Conservation (phyloP, 2,888 invertebrate species). For the Melanargia galathea region DNA sequence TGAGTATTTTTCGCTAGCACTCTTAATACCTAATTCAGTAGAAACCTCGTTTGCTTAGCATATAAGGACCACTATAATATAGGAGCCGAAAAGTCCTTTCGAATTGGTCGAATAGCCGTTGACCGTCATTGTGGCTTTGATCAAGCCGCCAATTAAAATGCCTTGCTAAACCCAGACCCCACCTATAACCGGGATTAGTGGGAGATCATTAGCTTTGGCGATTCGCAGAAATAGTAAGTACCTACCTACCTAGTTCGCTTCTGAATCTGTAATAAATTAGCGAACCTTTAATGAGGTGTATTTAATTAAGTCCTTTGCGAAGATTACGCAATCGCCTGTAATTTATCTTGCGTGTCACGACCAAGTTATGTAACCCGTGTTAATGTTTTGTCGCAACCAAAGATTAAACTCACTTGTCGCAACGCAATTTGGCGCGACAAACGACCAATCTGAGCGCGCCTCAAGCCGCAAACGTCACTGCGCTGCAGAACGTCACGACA, state of each 20-base stretch:
- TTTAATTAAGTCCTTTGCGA: background rate
- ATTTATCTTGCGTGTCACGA: background rate
- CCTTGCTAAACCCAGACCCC: slow-evolving; percentile 42
- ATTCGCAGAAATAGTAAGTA: slow-evolving; percentile 31
- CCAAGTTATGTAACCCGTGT: too few relatives aligned
- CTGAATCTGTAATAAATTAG: slow-evolving; percentile 8
- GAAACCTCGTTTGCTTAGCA: background rate
- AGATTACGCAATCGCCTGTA: background rate
- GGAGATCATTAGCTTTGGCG: slow-evolving; percentile 36
- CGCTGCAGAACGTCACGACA: too few relatives aligned
- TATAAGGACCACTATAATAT: slow-evolving; percentile 4
- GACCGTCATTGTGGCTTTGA: slow-evolving; percentile 48
- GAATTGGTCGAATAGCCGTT: slow-evolving; percentile 47
- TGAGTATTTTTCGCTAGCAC: background rate
- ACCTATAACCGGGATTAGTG: slow-evolving; percentile 28
- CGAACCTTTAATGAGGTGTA: background rate
- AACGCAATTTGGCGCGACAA: too few relatives aligned
- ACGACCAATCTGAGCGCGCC: too few relatives aligned
- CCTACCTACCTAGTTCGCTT: too few relatives aligned
- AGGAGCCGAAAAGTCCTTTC: slow-evolving; percentile 29
- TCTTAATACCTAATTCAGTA: background rate
- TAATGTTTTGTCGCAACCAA: background rate
- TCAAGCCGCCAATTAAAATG: slow-evolving; percentile 58
- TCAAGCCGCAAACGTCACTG: too few relatives aligned
- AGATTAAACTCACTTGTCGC: too few relatives aligned